A percentile compares a stretch with the other conserved stretches of the same genome.
Evolutionary conservation across 1,140 invertebrate species (phyloP).

Genomic region (Oncopeltus fasciatus): DNA sequence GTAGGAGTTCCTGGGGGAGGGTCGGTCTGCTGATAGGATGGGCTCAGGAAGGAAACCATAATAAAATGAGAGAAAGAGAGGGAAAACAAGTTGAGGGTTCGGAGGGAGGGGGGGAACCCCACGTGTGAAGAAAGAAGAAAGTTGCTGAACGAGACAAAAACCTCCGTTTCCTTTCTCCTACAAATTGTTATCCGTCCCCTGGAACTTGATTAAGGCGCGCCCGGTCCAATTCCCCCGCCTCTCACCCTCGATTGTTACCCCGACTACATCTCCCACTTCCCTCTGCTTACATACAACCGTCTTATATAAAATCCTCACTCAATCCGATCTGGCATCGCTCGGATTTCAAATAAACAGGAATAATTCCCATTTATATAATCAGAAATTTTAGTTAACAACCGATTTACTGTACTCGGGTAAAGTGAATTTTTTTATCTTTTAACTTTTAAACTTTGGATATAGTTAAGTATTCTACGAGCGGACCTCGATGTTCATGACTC

Average conservation of each 20-base stretch:
- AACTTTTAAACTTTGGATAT: too few species aligned
- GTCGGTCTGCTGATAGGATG: too few species aligned
- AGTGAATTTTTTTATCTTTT: too few species aligned
- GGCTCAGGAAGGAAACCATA: conserved; percentile 1
- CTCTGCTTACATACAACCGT: neutral
- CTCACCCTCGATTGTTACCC: neutral
- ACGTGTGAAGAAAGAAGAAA: neutral
- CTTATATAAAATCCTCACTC: neutral
- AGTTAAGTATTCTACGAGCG: too few species aligned
- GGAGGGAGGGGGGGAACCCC: neutral
- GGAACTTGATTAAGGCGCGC: neutral
- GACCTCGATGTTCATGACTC: too few species aligned
- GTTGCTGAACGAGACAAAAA: neutral
- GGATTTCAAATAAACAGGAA: too few species aligned
- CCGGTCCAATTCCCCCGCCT: neutral
- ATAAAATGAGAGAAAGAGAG: neutral
- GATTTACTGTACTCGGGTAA: too few species aligned
- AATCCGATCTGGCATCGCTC: neutral
- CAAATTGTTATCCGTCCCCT: neutral
- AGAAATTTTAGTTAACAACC: too few species aligned
- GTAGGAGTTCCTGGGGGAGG: too few species aligned
- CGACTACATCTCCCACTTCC: neutral
- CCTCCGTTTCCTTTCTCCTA: conserved; percentile 1
- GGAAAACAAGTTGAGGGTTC: too few species aligned
- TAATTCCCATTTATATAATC: too few species aligned